Evolutionary conservation across 2,797 vertebrate genomes (phyloP).

Genomic region (Sebastes flavidus): DNA sequence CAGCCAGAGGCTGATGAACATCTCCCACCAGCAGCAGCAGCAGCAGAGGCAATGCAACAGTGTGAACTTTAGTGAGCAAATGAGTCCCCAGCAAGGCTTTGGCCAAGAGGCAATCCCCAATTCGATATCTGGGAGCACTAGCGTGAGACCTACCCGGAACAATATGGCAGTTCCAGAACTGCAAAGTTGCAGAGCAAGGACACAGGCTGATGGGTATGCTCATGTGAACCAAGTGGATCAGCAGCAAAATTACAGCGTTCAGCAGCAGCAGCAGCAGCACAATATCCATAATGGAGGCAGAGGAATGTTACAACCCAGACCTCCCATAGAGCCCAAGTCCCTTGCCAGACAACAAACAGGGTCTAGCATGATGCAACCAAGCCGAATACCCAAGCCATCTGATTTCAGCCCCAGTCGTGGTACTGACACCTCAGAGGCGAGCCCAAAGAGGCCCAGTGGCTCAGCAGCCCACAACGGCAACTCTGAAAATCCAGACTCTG

Average conservation of each 20-base stretch:
- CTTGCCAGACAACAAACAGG: conserved; percentile 78
- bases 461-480: conserved; percentile 63
- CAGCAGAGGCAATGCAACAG: conserved; percentile 81
- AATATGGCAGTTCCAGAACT: conserved; percentile 69
- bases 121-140: conserved; percentile 71
- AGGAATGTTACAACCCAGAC: conserved; percentile 87
- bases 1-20: conserved; percentile 76
- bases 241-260: conserved; percentile 78
- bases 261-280: conserved; percentile 82
- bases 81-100: conserved; percentile 82
- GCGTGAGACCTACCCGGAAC: conserved; percentile 78
- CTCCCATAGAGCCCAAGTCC: conserved; percentile 86
- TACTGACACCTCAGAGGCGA: conserved; percentile 83
- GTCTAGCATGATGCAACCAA: conserved; percentile 78
- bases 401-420: conserved; percentile 62
- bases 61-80: conserved; percentile 71
- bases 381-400: conserved; percentile 81
- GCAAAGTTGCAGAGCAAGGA: conserved; percentile 83
- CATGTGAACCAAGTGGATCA: conserved; percentile 78
- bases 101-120: conserved; percentile 81
- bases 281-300: conserved; percentile 70
- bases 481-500: conserved; percentile 66
- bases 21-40: conserved; percentile 82
- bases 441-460: conserved; percentile 82
- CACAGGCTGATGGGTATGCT: conserved; percentile 77